Conservation (phyloP, 2,888 invertebrate genomes). For the Heliconius ethilla region DNA sequence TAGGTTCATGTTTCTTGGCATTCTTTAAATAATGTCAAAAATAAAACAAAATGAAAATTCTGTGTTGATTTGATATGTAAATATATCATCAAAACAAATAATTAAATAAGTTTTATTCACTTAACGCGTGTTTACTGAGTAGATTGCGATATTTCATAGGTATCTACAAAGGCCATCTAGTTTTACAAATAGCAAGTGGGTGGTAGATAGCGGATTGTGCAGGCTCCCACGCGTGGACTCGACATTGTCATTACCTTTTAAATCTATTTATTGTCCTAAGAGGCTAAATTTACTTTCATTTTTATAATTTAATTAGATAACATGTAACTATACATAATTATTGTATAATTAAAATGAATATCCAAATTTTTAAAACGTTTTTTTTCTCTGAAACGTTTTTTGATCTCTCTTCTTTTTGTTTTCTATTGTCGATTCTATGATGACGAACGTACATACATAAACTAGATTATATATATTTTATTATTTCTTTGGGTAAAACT, state of each 20-base stretch:
- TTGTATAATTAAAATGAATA: not conserved
- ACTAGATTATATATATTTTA: no score
- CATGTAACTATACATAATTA: not conserved
- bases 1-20: not conserved
- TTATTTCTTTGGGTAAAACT: no score
- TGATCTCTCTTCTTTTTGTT: no score
- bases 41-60: not conserved
- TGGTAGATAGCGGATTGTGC: slow-evolving; percentile 42
- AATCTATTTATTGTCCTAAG: slow-evolving; percentile 18
- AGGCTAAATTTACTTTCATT: slow-evolving; percentile 20
- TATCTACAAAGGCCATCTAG: slow-evolving; percentile 44
- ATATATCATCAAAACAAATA: no score
- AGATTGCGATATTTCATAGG: slow-evolving; percentile 38
- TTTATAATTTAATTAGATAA: slow-evolving; percentile 13
- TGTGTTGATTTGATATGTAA: no score
- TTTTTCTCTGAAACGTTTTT: no score
- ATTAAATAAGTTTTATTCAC: not conserved
- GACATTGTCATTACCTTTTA: slow-evolving; percentile 41
- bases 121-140: not conserved
- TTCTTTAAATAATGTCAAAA: not conserved
- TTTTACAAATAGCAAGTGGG: slow-evolving; percentile 40
- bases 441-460: no score
- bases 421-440: no score
- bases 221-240: slow-evolving; percentile 45
- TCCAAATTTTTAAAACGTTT: not conserved